Evolutionary conservation across 2,888 invertebrate species (phyloP), one percentile per base, ranked within the genome.

Genomic region (Frankliniella intonsa): DNA sequence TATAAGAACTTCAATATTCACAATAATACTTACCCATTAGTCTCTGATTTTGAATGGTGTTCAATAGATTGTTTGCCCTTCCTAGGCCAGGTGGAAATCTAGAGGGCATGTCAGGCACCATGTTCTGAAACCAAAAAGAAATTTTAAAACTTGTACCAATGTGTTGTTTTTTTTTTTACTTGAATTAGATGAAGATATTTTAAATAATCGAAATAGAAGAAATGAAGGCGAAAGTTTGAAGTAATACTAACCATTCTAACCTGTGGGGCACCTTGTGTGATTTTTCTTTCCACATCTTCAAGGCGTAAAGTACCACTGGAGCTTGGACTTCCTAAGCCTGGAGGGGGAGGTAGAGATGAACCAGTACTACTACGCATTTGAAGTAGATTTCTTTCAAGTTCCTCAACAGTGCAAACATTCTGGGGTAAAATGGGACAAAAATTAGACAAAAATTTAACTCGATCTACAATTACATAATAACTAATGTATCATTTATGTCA

Each of bases 371-470:
- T 69, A 22, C 69, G 69, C 69, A 69, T 69, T 84, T 91, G 90
- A 0, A 93, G 90, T 82, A 94, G 88, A 85, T 92, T 92, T 79
- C 93, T 89, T 86, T 94, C 94, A 86, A 94, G 85, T 86, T 94
- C 94, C 86, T 94, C 93, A 12, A 94, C 92, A 0, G 93, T 93
- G 86, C 92, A 91, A 79, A 92, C 92, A 88, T 92, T 93, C 86
- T 91, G 91, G 82, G 38, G 5, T 38, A 91, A 87, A 62, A 22
- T 11, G 14, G n/a, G 11, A 80, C n/a, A 80, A 80, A 38, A 82
- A 55, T 3, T 55, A 14, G 17, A 55, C 17, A 55, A 80, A 19
- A 27, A 80, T 80, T 38, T 25, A 27, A 19, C 5, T 25, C 7
- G 7, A 19, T 2, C n/a, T 19, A 22, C 80, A 80, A 80, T 80